Evolutionary conservation across 2,797 vertebrate genomes (phyloP).

Genomic region (Platalea minor): DNA sequence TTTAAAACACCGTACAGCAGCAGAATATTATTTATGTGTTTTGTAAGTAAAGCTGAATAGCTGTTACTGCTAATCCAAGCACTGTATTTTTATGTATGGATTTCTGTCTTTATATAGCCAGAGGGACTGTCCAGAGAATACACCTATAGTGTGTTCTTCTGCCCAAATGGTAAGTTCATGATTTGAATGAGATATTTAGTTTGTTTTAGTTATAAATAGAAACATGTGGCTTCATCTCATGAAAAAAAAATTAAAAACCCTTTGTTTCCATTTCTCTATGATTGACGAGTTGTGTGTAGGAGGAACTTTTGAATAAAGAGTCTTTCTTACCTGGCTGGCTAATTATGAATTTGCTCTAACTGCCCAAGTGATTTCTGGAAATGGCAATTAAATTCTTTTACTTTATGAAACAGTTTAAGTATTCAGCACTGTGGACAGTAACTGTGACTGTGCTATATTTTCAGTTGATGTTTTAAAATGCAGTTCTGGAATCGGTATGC

Average conservation of each 20-base stretch:
- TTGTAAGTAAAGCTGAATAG: not conserved
- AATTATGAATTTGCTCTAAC: slow-evolving; percentile 36
- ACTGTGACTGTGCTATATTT: slow-evolving; percentile 17
- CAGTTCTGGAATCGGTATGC: slow-evolving; percentile 19
- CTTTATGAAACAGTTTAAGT: slow-evolving; percentile 26
- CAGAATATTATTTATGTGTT: not conserved
- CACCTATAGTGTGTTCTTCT: slow-evolving; percentile 95
- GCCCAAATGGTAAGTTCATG: slow-evolving; percentile 86
- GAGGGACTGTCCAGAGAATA: slow-evolving; percentile 90
- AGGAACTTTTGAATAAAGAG: slow-evolving; percentile 28
- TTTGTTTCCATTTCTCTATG: not conserved
- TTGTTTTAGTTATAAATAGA: not conserved
- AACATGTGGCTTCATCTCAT: not conserved
- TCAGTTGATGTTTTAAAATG: slow-evolving; percentile 15
- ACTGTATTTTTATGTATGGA: not conserved
- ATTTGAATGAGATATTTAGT: not conserved
- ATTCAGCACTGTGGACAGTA: slow-evolving; percentile 68
- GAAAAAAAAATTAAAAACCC: not conserved
- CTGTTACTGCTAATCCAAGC: not conserved
- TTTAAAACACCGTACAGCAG: not conserved
- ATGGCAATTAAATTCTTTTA: slow-evolving; percentile 47
- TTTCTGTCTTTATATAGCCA: slow-evolving; percentile 77
- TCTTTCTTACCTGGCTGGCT: slow-evolving; percentile 42
- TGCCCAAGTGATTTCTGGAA: slow-evolving; percentile 61
- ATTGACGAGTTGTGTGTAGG: slow-evolving; percentile 22